Conservation (phyloP, 2,888 invertebrate species). For the Acleris emargana region DNA sequence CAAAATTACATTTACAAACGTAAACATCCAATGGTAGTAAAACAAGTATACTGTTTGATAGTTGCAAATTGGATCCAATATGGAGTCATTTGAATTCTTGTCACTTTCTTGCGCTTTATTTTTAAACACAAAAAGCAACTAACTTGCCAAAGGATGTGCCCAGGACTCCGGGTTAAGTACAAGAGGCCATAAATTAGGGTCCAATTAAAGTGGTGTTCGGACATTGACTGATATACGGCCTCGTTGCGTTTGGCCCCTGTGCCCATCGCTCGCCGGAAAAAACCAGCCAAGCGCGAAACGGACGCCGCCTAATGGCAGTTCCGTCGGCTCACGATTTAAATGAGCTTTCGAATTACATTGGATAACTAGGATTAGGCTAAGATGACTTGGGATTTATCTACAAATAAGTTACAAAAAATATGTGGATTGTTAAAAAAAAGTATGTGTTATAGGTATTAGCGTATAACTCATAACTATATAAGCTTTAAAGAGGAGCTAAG, state of each 20-base stretch:
- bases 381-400: no score
- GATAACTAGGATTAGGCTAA: not conserved
- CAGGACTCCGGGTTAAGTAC: conserved; percentile 28
- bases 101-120: not conserved
- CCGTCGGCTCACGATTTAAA: conserved; percentile 9
- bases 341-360: conserved; percentile 5
- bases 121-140: not conserved
- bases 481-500: no score
- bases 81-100: no score
- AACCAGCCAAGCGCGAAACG: conserved; percentile 50
- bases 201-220: conserved; percentile 74
- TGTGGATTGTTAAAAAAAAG: no score
- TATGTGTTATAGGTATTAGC: no score
- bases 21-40: no score
- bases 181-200: conserved; percentile 67
- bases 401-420: no score
- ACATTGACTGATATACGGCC: conserved; percentile 80
- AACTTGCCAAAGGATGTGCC: not conserved
- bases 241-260: conserved; percentile 60
- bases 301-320: conserved; percentile 23
- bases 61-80: no score
- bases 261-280: conserved; percentile 58
- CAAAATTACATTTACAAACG: no score
- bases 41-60: no score
- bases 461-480: no score